Evolutionary conservation across 2,888 invertebrate genomes (phyloP), one percentile per base, ranked within the genome.

Genomic region (Dryadula phaetusa): DNA sequence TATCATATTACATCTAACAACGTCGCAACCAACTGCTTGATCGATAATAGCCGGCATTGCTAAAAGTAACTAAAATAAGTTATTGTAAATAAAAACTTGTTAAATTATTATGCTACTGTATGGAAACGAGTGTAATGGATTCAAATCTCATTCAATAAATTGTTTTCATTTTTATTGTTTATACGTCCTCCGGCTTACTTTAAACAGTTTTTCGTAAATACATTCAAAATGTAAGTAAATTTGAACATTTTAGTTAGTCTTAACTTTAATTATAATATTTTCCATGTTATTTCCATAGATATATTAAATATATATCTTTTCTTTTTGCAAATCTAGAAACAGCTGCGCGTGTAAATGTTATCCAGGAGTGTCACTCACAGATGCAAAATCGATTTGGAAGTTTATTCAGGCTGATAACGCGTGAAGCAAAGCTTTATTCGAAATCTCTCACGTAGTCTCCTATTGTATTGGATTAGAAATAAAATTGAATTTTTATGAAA

Each of bases 351-450:
- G 81, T 79, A 81, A 85, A 82, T 82, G 85, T 82, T 85, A 86
- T 84, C 85, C 85, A 80, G 79, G 79, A 84, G 82, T 89, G 92
- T 92, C 92, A 92, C 85, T 87, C 85, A 84, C 92, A 92, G 92
- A 84, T 86, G 86, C 79, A 83, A 85, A 90, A 91, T 89, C 92
- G 91, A 92, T 91, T 92, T 88, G 86, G 88, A 87, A 88, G 89
- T 91, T 90, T 90, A 92, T 92, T 90, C 88, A 85, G 83, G 79
- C 85, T 88, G 92, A 91, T 91, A 90, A 89, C 88, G 85, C 87
- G 87, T 86, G 87, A 83, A 84, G 84, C 83, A 81, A 81, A 82
- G 66, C 66, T 56, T 60, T 53, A 81, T 82, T 84, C 82, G 82
- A 81, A 84, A 84, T 87, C 84, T 85, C 86, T 87, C 86, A 83